Percentiles rank a stretch among this genome's conserved stretches.
Evolutionary conservation across 2,888 invertebrate genomes (phyloP).

Genomic region (Drosophila nr. perissopoda): DNA sequence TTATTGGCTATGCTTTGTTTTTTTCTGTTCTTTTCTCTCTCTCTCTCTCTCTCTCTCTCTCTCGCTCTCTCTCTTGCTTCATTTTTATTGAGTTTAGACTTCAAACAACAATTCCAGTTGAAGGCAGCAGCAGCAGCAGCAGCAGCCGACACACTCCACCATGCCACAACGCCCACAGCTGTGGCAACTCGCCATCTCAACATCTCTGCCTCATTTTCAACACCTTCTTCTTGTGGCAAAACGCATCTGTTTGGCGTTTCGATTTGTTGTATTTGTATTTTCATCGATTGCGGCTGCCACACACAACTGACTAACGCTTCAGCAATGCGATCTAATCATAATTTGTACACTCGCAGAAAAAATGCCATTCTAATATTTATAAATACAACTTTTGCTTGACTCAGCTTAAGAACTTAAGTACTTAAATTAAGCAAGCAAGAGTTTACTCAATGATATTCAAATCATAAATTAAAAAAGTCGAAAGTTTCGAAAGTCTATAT

Average conservation of each 20-base stretch:
- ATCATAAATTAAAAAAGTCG: too few species aligned
- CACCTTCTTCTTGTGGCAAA: conserved; percentile 67
- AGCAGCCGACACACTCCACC: conserved; percentile 18
- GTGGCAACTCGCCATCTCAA: conserved; percentile 32
- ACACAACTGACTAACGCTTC: conserved; percentile 15
- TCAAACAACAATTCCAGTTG: conserved; percentile 45
- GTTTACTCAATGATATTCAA: too few species aligned
- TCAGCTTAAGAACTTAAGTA: neutral
- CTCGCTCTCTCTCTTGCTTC: conserved; percentile 39
- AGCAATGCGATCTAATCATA: conserved; percentile 59
- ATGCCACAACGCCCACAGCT: conserved; percentile 46
- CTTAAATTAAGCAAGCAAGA: too few species aligned
- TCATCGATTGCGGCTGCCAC: conserved; percentile 29
- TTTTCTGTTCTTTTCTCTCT: neutral
- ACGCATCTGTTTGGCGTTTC: conserved; percentile 72
- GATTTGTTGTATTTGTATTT: conserved; percentile 46
- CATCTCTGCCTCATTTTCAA: conserved; percentile 59
- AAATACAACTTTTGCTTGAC: neutral
- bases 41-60: neutral
- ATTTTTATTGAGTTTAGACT: conserved; percentile 73
- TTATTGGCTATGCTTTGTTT: conserved; percentile 62
- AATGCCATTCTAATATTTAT: neutral
- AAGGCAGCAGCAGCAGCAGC: conserved; percentile 39
- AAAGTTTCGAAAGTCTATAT: too few species aligned
- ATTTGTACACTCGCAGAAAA: conserved; percentile 45